phyloP scores from a whole-genome alignment of 2,113 vertebrate species.

The Pithys albifrons region DNA sequence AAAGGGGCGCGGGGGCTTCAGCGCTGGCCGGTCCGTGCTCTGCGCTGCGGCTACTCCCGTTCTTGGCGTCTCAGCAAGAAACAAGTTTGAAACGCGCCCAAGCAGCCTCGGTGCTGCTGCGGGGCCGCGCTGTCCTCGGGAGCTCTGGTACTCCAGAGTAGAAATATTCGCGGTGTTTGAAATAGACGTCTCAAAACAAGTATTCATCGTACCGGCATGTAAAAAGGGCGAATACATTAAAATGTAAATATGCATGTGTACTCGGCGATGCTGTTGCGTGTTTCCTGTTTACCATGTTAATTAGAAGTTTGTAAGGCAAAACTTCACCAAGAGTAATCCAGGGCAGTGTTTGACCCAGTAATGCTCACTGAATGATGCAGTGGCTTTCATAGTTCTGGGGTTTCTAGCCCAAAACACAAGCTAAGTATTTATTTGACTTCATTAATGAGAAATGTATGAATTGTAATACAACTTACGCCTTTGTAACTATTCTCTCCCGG shows the following conservation, averaged over 20 bases:
- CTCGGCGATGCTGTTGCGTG: constrained; percentile 17
- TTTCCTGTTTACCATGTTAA: constrained; percentile 70
- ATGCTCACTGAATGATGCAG: neutral
- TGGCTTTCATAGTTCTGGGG: neutral
- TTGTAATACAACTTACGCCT: neutral
- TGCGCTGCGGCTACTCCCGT: neutral
- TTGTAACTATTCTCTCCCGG: neutral
- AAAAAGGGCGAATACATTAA: constrained; percentile 22
- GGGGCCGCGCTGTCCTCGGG: neutral
- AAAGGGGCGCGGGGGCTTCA: neutral
- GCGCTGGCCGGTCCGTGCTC: neutral
- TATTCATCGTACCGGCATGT: constrained; percentile 20
- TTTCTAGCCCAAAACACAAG: neutral
- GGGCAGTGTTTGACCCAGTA: constrained; percentile 39
- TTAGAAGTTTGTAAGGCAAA: constrained; percentile 55
- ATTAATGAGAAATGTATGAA: neutral
- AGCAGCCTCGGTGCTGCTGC: neutral
- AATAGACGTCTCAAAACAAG: neutral
- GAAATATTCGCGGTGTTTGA: neutral
- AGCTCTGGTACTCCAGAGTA: neutral
- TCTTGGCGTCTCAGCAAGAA: neutral
- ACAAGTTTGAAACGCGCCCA: neutral
- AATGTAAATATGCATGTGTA: constrained; percentile 35
- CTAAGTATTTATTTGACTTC: neutral
- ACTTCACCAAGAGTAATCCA: neutral